These are phyloP conservation scores for Ardeotis arabs DNA, from an alignment of 2,113 vertebrate species.

Conservation along the genomic window DNA sequence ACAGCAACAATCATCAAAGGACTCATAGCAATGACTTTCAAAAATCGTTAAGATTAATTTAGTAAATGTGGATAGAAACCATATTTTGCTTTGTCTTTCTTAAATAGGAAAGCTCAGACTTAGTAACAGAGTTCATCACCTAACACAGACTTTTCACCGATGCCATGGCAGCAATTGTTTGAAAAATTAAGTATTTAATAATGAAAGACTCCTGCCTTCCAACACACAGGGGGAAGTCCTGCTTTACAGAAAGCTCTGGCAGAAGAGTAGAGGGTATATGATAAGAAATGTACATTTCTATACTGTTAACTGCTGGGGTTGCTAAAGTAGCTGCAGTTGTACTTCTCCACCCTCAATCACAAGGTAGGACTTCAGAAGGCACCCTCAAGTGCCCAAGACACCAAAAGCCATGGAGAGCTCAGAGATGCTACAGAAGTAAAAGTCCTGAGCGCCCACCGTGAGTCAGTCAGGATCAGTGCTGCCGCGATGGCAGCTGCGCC, in stretches of 20 bases:
- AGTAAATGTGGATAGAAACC: neutral
- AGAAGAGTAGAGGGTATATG: neutral
- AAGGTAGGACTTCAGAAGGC: neutral
- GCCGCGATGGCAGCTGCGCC: fast-evolving
- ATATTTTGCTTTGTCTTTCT: neutral
- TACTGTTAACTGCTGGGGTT: neutral
- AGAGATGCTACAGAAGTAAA: fast-evolving
- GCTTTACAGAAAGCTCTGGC: neutral
- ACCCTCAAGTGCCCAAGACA: neutral
- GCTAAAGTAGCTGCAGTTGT: neutral
- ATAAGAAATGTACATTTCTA: neutral
- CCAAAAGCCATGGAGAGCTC: neutral
- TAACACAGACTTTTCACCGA: neutral
- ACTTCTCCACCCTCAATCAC: neutral
- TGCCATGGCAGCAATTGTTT: neutral
- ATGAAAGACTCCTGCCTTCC: neutral
- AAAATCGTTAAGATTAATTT: neutral
- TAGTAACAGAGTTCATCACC: neutral
- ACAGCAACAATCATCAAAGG: neutral
- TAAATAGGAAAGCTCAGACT: neutral
- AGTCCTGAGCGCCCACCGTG: neutral
- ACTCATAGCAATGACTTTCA: neutral
- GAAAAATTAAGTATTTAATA: neutral
- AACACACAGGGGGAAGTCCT: neutral
- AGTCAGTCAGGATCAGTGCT: neutral